Conservation (phyloP, 2,888 invertebrate species). For the Tetanocera ferruginea region DNA sequence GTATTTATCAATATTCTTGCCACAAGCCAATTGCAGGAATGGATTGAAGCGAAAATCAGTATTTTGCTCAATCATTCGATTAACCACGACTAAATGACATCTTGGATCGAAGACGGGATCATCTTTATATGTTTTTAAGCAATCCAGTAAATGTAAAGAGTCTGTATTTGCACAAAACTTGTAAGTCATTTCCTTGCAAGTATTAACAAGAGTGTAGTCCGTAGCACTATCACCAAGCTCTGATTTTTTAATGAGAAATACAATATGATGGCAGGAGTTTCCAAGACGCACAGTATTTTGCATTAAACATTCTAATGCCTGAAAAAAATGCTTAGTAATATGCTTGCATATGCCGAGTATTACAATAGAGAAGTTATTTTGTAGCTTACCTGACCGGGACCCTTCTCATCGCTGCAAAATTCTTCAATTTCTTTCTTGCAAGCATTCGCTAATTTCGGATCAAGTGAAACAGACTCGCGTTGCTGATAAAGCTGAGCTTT, state of each 20-base stretch:
- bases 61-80: conserved; percentile 91
- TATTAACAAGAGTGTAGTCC: conserved; percentile 86
- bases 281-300: conserved; percentile 76
- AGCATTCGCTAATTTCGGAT: conserved; percentile 85
- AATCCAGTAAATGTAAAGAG: conserved; percentile 79
- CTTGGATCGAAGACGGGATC: conserved; percentile 84
- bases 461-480: conserved; percentile 88
- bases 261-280: conserved; percentile 80
- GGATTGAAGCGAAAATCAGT: conserved; percentile 92
- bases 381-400: conserved; percentile 73
- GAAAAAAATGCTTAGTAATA: conserved; percentile 55
- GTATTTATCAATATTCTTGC: conserved; percentile 83
- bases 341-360: not conserved
- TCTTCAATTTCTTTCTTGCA: conserved; percentile 84
- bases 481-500: conserved; percentile 92
- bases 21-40: conserved; percentile 84
- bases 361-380: conserved; percentile 32
- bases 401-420: conserved; percentile 79
- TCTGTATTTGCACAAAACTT: conserved; percentile 85
- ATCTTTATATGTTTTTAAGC: conserved; percentile 84
- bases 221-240: conserved; percentile 89
- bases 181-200: conserved; percentile 89
- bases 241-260: conserved; percentile 88
- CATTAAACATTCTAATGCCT: conserved; percentile 87
- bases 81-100: conserved; percentile 87